Percentiles rank a stretch among this genome's conserved stretches.
phyloP scores from a whole-genome alignment of 2,797 vertebrate genomes.

The Todus mexicanus region DNA sequence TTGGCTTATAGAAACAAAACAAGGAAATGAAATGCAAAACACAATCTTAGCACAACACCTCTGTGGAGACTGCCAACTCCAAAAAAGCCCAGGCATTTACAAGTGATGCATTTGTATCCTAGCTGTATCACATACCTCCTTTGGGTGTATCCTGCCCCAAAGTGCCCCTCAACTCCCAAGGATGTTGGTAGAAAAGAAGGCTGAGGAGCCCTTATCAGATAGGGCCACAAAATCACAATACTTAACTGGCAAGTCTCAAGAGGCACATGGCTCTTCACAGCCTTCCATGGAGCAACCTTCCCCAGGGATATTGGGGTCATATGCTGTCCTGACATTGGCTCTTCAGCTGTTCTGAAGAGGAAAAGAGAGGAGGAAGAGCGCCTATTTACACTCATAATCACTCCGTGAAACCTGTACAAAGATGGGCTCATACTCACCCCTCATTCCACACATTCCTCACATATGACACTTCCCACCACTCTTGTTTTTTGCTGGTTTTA shows the following conservation, averaged over 20 bases:
- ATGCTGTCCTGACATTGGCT: neutral
- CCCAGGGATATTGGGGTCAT: neutral
- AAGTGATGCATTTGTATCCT: neutral
- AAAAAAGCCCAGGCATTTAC: neutral
- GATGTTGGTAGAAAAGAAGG: neutral
- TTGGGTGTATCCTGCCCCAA: neutral
- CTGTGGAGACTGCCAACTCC: neutral
- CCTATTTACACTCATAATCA: neutral
- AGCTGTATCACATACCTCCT: neutral
- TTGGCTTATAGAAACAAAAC: slow-evolving; percentile 29
- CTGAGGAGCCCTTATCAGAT: neutral
- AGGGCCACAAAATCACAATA: neutral
- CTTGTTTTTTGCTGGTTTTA: neutral
- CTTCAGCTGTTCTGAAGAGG: neutral
- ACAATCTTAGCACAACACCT: neutral
- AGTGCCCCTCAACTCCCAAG: neutral
- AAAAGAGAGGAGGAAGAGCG: neutral
- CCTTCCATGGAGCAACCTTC: neutral
- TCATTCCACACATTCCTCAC: neutral
- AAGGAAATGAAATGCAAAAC: neutral
- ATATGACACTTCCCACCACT: neutral
- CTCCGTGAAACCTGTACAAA: neutral
- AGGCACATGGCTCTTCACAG: neutral
- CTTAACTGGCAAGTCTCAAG: neutral
- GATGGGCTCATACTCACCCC: neutral